Conservation (phyloP, 2,113 vertebrate genomes). For the Phylloscopus trochiloides region DNA sequence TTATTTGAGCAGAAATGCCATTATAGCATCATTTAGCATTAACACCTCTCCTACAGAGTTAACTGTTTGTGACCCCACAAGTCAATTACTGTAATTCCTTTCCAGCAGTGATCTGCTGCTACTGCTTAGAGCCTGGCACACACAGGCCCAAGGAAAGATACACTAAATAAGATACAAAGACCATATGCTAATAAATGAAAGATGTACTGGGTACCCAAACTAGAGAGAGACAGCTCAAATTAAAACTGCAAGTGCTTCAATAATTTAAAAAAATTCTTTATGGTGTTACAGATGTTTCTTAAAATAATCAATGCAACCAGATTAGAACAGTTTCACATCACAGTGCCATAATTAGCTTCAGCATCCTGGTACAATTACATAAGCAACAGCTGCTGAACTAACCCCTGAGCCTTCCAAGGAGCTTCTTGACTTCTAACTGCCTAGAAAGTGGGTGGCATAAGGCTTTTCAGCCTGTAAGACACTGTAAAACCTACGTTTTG, state of each 20-base stretch:
- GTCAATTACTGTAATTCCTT: constrained; percentile 3
- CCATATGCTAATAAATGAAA: background rate
- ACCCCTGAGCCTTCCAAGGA: background rate
- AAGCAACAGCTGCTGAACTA: constrained; percentile 3
- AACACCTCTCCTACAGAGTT: constrained; percentile 21
- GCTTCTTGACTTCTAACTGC: background rate
- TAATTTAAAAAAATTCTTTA: background rate
- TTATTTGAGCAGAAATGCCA: background rate
- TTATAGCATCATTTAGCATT: background rate
- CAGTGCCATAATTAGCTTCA: background rate
- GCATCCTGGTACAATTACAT: background rate
- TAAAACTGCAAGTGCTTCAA: background rate
- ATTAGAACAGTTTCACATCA: background rate
- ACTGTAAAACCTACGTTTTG: background rate
- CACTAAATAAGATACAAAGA: background rate
- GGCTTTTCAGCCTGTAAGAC: background rate
- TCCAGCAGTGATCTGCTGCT: background rate
- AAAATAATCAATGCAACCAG: background rate
- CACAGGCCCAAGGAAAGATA: background rate
- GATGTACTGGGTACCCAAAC: background rate
- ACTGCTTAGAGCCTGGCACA: background rate
- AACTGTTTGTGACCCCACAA: constrained; percentile 6
- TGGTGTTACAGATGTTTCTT: background rate
- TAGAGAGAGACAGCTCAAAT: background rate
- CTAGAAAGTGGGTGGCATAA: background rate